phyloP scores from a whole-genome alignment of 2,113 vertebrate genomes.

The Chiloscyllium plagiosum region DNA sequence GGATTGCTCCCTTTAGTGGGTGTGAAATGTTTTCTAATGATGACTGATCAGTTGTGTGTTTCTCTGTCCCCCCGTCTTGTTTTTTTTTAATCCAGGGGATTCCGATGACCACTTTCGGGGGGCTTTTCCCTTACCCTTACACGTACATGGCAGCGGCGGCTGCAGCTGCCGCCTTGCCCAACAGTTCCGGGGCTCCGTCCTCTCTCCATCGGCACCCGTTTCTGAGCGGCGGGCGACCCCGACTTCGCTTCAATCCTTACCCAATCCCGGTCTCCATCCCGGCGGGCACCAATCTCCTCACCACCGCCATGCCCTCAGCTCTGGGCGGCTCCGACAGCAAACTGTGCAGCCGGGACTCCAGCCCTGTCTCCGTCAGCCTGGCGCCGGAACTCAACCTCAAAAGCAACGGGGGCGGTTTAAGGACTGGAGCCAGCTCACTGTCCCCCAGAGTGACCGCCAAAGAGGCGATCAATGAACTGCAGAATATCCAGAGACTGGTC shows the following conservation, averaged over 20 bases:
- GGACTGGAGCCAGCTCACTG: constrained; percentile 50
- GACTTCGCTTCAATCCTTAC: constrained; percentile 93
- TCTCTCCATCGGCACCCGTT: constrained; percentile 88
- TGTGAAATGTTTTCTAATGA: not conserved
- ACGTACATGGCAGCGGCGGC: constrained; percentile 96
- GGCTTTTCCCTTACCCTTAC: constrained; percentile 94
- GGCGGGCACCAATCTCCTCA: constrained; percentile 76
- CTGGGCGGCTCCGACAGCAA: constrained; percentile 71
- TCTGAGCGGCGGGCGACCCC: constrained; percentile 74
- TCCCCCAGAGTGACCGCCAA: constrained; percentile 81
- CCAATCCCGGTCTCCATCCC: constrained; percentile 86
- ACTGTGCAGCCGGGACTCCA: constrained; percentile 75
- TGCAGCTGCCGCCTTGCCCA: constrained; percentile 67
- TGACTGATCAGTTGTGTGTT: not conserved
- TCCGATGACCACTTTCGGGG: constrained; percentile 93
- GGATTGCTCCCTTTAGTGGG: not conserved
- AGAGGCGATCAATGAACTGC: constrained; percentile 90
- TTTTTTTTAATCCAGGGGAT: constrained; percentile 70
- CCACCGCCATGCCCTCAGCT: constrained; percentile 62
- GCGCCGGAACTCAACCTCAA: constrained; percentile 78
- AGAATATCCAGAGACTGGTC: constrained; percentile 97
- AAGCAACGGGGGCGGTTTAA: constrained; percentile 47
- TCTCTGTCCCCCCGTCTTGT: constrained; percentile 1
- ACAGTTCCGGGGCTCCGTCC: constrained; percentile 46
- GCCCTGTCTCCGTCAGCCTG: constrained; percentile 77